These are phyloP conservation scores for Cataglyphis cursor DNA, from an alignment of 2,888 invertebrate species.

Conservation along the genomic window DNA sequence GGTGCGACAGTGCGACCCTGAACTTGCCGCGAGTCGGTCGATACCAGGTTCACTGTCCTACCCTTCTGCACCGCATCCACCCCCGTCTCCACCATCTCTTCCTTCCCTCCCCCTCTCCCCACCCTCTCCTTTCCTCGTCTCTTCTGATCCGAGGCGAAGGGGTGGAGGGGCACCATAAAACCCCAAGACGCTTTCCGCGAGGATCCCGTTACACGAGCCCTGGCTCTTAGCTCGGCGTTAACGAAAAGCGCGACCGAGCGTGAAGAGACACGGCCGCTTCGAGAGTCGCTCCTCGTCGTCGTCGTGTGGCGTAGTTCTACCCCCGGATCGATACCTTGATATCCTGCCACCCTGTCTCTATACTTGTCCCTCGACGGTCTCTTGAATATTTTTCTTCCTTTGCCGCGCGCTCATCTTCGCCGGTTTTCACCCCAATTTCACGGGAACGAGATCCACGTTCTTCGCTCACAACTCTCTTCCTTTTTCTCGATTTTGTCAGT, in stretches of 20 bases:
- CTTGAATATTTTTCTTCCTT: slow-evolving; percentile 75
- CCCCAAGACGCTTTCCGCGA: slow-evolving; percentile 81
- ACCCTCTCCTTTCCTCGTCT: slow-evolving; percentile 49
- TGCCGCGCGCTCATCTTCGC: slow-evolving; percentile 60
- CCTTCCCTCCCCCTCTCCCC: slow-evolving; percentile 57
- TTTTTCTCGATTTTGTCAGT: slow-evolving; percentile 27
- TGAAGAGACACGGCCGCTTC: slow-evolving; percentile 79
- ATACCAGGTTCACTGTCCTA: slow-evolving; percentile 84
- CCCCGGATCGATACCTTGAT: slow-evolving; percentile 76
- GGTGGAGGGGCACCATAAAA: slow-evolving; percentile 75
- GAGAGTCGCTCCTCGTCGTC: slow-evolving; percentile 73
- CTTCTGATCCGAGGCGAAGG: slow-evolving; percentile 69
- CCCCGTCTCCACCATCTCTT: slow-evolving; percentile 64
- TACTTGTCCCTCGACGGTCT: slow-evolving; percentile 69
- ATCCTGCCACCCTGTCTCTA: slow-evolving; percentile 75
- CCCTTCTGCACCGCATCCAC: slow-evolving; percentile 69
- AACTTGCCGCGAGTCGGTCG: slow-evolving; percentile 83
- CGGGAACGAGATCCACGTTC: slow-evolving; percentile 65
- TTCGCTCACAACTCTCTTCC: slow-evolving; percentile 36
- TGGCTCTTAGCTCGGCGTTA: slow-evolving; percentile 80
- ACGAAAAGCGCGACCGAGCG: slow-evolving; percentile 82
- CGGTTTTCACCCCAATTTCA: slow-evolving; percentile 75
- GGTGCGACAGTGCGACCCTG: slow-evolving; percentile 83
- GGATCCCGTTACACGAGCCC: slow-evolving; percentile 81
- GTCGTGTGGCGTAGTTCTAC: slow-evolving; percentile 63